phyloP scores from a whole-genome alignment of 2,888 invertebrate species.

The Hirtodrosophila duncani region DNA sequence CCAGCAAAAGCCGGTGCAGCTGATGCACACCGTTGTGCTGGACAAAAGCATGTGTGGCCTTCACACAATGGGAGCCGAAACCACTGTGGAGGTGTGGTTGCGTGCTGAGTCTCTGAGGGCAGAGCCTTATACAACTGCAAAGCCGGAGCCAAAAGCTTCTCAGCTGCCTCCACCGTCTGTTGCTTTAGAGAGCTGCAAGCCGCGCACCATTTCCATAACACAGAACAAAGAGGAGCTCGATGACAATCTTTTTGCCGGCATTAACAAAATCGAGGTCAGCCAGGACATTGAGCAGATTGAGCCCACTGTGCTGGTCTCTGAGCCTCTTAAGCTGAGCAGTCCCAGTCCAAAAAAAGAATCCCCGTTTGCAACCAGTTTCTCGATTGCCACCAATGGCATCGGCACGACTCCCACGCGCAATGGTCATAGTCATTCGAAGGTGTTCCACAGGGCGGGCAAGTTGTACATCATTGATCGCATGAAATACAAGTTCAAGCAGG shows the following conservation, averaged over 20 bases:
- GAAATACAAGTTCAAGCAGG: conserved; percentile 74
- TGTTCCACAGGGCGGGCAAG: conserved; percentile 76
- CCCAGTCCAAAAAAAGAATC: too few relatives aligned
- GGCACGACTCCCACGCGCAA: conserved; percentile 11
- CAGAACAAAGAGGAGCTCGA: conserved; percentile 67
- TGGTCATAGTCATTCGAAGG: conserved; percentile 21
- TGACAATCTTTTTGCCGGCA: conserved; percentile 73
- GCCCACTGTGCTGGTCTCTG: conserved; percentile 73
- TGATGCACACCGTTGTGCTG: conserved; percentile 88
- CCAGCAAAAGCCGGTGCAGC: conserved; percentile 87
- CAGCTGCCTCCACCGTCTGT: conserved; percentile 25
- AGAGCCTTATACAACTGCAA: conserved; percentile 2
- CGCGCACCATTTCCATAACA: conserved; percentile 53
- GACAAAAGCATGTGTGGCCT: conserved; percentile 90
- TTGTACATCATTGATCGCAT: conserved; percentile 76
- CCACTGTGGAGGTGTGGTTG: conserved; percentile 86
- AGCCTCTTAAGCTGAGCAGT: conserved; percentile 53
- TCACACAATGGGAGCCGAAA: conserved; percentile 91
- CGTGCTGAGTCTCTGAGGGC: conserved; percentile 69
- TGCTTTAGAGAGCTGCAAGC: conserved; percentile 28
- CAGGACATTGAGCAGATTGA: conserved; percentile 77
- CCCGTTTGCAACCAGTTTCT: too few relatives aligned
- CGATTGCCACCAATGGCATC: conserved; percentile 3
- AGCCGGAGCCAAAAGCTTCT: background rate
- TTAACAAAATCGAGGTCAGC: conserved; percentile 73